These are phyloP conservation scores for Sylvia atricapilla DNA, from an alignment of 2,113 vertebrate species.

Conservation along the genomic window DNA sequence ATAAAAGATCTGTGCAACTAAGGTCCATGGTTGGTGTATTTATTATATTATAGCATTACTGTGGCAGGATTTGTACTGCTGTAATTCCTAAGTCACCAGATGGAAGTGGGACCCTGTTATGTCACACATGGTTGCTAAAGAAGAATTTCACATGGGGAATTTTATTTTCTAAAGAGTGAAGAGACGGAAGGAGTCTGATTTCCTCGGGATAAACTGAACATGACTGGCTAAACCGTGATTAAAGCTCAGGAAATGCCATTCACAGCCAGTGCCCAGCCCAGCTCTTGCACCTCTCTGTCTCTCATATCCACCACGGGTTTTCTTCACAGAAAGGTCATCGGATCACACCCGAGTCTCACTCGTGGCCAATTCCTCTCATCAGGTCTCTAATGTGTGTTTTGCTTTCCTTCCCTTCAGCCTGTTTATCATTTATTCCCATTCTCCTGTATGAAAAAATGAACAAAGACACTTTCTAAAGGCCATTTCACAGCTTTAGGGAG, in stretches of 20 bases:
- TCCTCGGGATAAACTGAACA: neutral
- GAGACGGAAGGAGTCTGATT: neutral
- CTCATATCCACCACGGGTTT: neutral
- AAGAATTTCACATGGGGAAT: neutral
- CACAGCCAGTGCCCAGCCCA: neutral
- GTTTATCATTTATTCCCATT: constrained; percentile 55
- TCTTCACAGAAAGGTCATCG: neutral
- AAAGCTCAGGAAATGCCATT: neutral
- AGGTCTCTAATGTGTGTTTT: constrained; percentile 21
- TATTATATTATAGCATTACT: neutral
- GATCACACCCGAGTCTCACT: neutral
- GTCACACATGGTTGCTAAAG: neutral
- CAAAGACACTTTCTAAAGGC: constrained; percentile 61
- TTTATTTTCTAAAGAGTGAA: neutral
- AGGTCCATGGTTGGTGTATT: neutral
- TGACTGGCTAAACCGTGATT: neutral
- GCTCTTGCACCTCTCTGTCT: neutral
- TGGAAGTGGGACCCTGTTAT: neutral
- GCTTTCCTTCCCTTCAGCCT: constrained; percentile 36
- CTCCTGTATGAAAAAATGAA: constrained; percentile 35
- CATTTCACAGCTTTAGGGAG: constrained; percentile 66
- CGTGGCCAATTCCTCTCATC: neutral
- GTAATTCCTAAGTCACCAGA: neutral
- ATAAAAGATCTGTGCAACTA: neutral
- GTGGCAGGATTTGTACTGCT: neutral